Conservation (phyloP, 2,113 vertebrate genomes). For the Mormoops blainvillei region DNA sequence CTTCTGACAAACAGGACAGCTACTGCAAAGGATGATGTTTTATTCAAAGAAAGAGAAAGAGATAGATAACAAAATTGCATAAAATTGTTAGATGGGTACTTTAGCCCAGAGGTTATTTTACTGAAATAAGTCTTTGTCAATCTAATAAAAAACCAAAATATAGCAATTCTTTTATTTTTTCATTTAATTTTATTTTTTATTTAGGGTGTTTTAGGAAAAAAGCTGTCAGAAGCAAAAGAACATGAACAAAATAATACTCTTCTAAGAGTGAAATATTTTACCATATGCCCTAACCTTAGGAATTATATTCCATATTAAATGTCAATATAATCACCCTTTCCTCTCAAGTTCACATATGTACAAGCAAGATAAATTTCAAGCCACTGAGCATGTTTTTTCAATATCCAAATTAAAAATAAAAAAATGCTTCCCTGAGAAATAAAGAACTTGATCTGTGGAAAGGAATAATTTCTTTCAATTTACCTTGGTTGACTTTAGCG, state of each 20-base stretch:
- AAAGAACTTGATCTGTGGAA: background rate
- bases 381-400: background rate
- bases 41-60: background rate
- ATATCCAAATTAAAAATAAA: conserved; percentile 21
- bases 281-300: background rate
- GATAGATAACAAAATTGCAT: background rate
- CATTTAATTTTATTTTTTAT: background rate
- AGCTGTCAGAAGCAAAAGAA: conserved; percentile 2
- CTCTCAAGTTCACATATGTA: background rate
- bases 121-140: background rate
- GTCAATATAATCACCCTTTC: background rate
- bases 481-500: background rate
- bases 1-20: background rate
- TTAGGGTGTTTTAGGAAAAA: background rate
- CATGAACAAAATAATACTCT: background rate
- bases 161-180: background rate
- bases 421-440: background rate
- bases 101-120: background rate
- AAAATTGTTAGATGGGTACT: background rate
- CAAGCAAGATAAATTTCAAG: background rate
- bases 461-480: background rate
- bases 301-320: background rate
- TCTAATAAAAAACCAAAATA: background rate
- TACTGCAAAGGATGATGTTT: background rate
- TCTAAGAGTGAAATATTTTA: background rate